Base-by-base conservation (phyloP, 1,140 invertebrate genomes). In the Drosophila jambulina region DNA sequence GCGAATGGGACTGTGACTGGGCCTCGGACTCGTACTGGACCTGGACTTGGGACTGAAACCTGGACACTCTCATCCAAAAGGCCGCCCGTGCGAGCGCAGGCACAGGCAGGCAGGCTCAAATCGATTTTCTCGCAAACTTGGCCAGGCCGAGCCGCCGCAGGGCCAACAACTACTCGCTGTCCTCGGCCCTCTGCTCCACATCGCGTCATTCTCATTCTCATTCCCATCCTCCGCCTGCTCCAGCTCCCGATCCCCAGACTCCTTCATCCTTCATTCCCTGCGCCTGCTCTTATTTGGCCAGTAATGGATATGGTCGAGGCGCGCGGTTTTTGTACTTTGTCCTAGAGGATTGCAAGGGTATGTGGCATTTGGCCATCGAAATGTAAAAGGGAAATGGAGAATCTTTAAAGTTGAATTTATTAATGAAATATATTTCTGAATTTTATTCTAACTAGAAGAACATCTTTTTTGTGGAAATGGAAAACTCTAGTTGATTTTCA, bases 61-160 rank as follows among this genome's bases (percentile, higher is more conserved):
- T 71, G 69, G 65, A 59, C 69, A 70, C 68, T 71, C 68, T 65
- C 45, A 71, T 48, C 72, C 78, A 68, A 82, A 79, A 78, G 68
- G 82, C 82, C 59, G 61, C 63, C 70, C 51, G 62, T 65, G 57
- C 62, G 51, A 72, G 75, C 38, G 49, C 75, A 75, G 68, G 65
- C 74, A 64, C 43, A 48, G 51, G 51, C 51, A 54, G 53, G 53
- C 53, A 38, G 53, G 65, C 84, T 75, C 74, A 88, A 88, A 88
- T 88, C 85, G 85, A 88, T 88, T 88, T 88, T 88, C 85, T 90
- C 63, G 85, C 82, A 90, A 87, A 87, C 80, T 87, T 90, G 85
- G 84, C 85, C 83, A 86, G 79, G 32, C 49, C 67, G 60, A 42
- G 40, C 57, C 36, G 58, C 57, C 58, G 48, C 59, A 60, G 54